phyloP scores from a whole-genome alignment of 2,797 vertebrate species.

The Epinephelus coioides region DNA sequence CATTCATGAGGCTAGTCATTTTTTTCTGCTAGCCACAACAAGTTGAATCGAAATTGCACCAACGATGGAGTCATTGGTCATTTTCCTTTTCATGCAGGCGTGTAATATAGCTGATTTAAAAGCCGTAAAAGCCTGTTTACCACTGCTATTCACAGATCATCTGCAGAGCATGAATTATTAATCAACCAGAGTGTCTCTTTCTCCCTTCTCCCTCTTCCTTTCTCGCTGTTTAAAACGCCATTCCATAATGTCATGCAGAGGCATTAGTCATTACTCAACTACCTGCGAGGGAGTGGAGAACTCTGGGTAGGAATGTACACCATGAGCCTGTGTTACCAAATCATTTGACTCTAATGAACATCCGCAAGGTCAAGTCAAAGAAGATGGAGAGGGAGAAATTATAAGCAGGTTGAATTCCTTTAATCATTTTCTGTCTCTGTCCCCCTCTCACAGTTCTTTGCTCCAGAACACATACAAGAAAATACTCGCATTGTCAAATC shows the following conservation, averaged over 20 bases:
- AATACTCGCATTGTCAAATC: neutral
- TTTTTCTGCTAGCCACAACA: constrained; percentile 41
- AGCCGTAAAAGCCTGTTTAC: constrained; percentile 81
- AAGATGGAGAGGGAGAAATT: too few species aligned
- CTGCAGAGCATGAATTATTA: constrained; percentile 84
- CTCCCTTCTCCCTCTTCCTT: constrained; percentile 49
- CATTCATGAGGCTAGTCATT: constrained; percentile 54
- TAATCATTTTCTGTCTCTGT: constrained; percentile 10
- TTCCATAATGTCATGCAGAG: constrained; percentile 66
- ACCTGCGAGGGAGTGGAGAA: constrained; percentile 46
- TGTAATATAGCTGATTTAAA: constrained; percentile 76
- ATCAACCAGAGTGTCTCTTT: constrained; percentile 67
- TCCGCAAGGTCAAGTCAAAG: constrained; percentile 39
- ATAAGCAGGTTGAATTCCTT: neutral
- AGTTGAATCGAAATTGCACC: constrained; percentile 57
- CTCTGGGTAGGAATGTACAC: constrained; percentile 16
- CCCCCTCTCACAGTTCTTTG: constrained; percentile 10
- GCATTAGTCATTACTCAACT: constrained; percentile 66
- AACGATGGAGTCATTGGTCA: constrained; percentile 57
- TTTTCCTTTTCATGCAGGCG: constrained; percentile 44
- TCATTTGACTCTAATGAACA: constrained; percentile 40
- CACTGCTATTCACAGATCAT: constrained; percentile 82
- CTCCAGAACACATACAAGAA: constrained; percentile 3
- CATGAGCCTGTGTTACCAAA: neutral
- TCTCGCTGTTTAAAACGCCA: constrained; percentile 61